Evolutionary conservation across 2,797 vertebrate species (phyloP), one percentile per base, ranked within the genome.

Genomic region (Bradypodion pumilum): DNA sequence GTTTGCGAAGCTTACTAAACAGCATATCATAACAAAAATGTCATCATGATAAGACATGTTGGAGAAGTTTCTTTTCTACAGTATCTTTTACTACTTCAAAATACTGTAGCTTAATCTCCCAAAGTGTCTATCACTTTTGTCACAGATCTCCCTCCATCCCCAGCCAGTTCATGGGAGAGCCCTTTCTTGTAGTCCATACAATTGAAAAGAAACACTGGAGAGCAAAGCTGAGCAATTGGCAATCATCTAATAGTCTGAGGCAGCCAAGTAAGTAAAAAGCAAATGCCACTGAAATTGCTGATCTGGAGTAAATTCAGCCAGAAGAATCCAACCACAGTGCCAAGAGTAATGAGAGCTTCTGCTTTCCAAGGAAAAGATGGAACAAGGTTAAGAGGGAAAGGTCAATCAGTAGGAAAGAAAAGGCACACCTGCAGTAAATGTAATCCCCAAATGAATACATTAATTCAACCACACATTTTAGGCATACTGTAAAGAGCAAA

Each of bases 251-350:
- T 89, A 83, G 78, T 82, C 81, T 86, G 77, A 74, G 89, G 49
- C 80, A 93, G 89, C 86, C 84, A 87, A 84, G 42, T 92, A 89
- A 0, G 0, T 85, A 91, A 93, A 93, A 90, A 81, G 82, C 89
- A 93, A 92, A 56, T 84, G 81, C 90, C 84, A 80, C 91, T 88
- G 83, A 89, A 91, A 86, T 89, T 81, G 92, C 7, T 87, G 86
- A 91, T 92, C 78, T 88, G 82, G 83, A 86, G 73, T 88, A 93
- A 89, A 90, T 86, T 66, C 84, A 92, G 87, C 56, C 40, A 44
- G 27, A 65, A 88, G 35, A 82, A 29, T 40, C 56, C 66, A 86
- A 91, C 87, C 74, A 56, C 56, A 86, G 44, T 89, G 90, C 88
- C 88, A 90, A 29, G 27, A 75, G 82, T 72, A 91, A 93, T 85